These are phyloP conservation scores for Drosophila prosaltans DNA, from an alignment of 1,140 invertebrate species.

Conservation along the genomic window DNA sequence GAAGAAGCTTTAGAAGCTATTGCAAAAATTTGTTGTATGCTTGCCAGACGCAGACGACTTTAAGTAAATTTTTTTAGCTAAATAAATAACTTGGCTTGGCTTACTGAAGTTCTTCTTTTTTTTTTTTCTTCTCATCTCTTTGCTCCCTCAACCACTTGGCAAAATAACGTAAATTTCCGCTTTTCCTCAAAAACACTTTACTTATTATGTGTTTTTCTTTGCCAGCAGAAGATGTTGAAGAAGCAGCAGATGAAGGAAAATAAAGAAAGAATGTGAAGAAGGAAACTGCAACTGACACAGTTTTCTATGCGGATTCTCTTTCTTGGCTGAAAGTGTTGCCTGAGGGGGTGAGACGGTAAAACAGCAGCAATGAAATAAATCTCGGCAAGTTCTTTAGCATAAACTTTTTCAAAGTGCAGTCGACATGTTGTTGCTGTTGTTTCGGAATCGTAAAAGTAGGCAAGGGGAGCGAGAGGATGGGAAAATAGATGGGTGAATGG, in stretches of 20 bases:
- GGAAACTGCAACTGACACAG: slow-evolving; percentile 45
- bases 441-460: slow-evolving; percentile 21
- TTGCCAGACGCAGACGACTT: slow-evolving; percentile 37
- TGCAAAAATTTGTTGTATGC: slow-evolving; percentile 44
- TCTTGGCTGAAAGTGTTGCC: slow-evolving; percentile 45
- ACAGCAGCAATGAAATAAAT: slow-evolving; percentile 70
- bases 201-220: slow-evolving; percentile 68
- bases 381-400: slow-evolving; percentile 53
- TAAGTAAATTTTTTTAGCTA: slow-evolving; percentile 51
- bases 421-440: slow-evolving; percentile 17
- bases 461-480: no score
- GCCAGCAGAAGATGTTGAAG: slow-evolving; percentile 39
- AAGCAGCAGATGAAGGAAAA: slow-evolving; percentile 18
- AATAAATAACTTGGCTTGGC: slow-evolving; percentile 54
- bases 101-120: slow-evolving; percentile 13
- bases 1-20: slow-evolving; percentile 20
- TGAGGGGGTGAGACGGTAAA: slow-evolving; percentile 9
- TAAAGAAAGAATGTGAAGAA: slow-evolving; percentile 1
- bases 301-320: slow-evolving; percentile 38
- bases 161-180: slow-evolving; percentile 66
- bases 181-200: slow-evolving; percentile 55
- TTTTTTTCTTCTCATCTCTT: not conserved
- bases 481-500: not conserved
- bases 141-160: slow-evolving; percentile 52
- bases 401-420: slow-evolving; percentile 53